Conservation (phyloP, 2,797 vertebrate species). For the Manis pentadactyla region DNA sequence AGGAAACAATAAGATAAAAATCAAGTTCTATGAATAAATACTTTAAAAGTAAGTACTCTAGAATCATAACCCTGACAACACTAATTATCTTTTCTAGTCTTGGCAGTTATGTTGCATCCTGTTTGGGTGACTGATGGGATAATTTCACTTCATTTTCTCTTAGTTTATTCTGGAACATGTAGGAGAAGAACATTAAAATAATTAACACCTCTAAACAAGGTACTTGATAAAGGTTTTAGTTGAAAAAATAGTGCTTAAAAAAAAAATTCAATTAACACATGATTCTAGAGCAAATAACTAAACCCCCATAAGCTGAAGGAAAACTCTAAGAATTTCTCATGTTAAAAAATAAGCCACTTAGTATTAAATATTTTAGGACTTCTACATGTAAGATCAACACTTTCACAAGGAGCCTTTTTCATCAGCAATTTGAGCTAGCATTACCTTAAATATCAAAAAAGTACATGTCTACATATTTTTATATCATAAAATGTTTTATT, state of each 20-base stretch:
- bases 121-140: conserved; percentile 74
- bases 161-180: conserved; percentile 67
- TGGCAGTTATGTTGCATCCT: conserved; percentile 63
- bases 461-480: conserved; percentile 51
- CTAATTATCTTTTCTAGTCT: conserved; percentile 79
- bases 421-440: conserved; percentile 41
- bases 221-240: conserved; percentile 73
- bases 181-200: conserved; percentile 79
- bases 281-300: conserved; percentile 37
- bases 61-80: conserved; percentile 80
- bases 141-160: conserved; percentile 68
- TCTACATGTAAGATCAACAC: background rate
- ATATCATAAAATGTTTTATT: conserved; percentile 51
- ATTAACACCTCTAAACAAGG: conserved; percentile 79
- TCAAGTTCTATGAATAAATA: conserved; percentile 77
- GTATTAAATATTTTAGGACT: conserved; percentile 11
- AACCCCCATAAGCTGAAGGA: background rate
- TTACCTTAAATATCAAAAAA: conserved; percentile 54
- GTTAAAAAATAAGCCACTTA: background rate
- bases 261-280: conserved; percentile 45
- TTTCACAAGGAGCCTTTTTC: conserved; percentile 46
- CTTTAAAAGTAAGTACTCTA: conserved; percentile 73
- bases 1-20: conserved; percentile 71
- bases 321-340: conserved; percentile 33
- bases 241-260: conserved; percentile 65